Percentiles rank a stretch among this genome's conserved stretches.
Evolutionary conservation across 2,113 vertebrate species (phyloP).

Genomic region (Amphilophus citrinellus): DNA sequence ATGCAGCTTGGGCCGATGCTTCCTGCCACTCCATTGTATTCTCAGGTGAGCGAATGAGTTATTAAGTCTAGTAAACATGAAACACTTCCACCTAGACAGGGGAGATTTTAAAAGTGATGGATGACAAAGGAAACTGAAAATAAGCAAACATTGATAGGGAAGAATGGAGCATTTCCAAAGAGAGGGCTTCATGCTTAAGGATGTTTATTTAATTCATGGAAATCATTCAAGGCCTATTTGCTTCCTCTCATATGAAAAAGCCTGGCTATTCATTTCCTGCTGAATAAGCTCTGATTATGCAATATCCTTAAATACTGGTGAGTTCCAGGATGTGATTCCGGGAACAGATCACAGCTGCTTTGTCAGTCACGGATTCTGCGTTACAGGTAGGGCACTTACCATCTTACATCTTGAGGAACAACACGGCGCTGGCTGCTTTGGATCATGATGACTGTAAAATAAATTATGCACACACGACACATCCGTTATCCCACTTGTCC

Average conservation of each 20-base stretch:
- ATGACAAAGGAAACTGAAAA: conserved; percentile 75
- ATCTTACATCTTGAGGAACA: background rate
- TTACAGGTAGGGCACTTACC: conserved; percentile 26
- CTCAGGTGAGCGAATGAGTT: conserved; percentile 59
- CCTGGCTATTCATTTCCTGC: conserved; percentile 44
- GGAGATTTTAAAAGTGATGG: conserved; percentile 53
- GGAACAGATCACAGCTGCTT: conserved; percentile 23
- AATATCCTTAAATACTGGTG: conserved; percentile 47
- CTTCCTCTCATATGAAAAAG: conserved; percentile 37
- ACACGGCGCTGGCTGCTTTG: conserved; percentile 36
- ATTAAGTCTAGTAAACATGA: conserved; percentile 61
- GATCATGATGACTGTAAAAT: conserved; percentile 47
- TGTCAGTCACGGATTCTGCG: conserved; percentile 26
- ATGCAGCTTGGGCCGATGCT: conserved; percentile 18
- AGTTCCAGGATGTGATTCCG: conserved; percentile 28
- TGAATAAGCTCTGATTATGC: conserved; percentile 52
- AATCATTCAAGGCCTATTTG: conserved; percentile 52
- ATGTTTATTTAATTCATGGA: conserved; percentile 66
- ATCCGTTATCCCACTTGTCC: conserved; percentile 59
- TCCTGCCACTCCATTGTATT: conserved; percentile 33
- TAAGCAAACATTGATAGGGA: conserved; percentile 68
- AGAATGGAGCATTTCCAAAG: conserved; percentile 32
- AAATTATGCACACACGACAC: conserved; percentile 59
- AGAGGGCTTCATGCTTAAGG: conserved; percentile 8
- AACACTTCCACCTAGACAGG: conserved; percentile 31